phyloP scores from a whole-genome alignment of 2,888 invertebrate genomes.

The Aphodius sticticus region DNA sequence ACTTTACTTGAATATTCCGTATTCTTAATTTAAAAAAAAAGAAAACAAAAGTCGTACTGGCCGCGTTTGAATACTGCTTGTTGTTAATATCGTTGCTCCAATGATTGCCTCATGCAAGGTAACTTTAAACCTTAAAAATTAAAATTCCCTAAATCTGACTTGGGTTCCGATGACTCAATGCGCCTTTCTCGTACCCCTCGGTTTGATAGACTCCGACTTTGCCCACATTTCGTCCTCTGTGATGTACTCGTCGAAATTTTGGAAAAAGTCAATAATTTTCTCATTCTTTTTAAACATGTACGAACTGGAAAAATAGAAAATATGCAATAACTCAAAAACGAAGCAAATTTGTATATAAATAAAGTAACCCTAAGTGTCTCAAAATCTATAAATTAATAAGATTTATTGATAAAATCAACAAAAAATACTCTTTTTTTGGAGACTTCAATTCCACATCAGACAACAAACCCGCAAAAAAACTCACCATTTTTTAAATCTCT shows the following conservation, averaged over 20 bases:
- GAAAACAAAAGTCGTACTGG: not conserved
- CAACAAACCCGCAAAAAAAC: slow-evolving; percentile 48
- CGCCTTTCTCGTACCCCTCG: slow-evolving; percentile 72
- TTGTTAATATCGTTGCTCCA: not conserved
- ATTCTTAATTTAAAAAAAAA: slow-evolving; percentile 19
- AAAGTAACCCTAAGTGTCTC: not conserved
- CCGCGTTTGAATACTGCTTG: slow-evolving; percentile 18
- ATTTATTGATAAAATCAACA: not conserved
- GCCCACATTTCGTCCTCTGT: slow-evolving; percentile 99
- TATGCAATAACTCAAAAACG: not conserved
- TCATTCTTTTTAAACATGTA: slow-evolving; percentile 95
- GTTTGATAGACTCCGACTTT: slow-evolving; percentile 96
- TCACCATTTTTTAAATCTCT: slow-evolving; percentile 96
- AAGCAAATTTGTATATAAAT: not conserved
- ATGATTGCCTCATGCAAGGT: slow-evolving; percentile 4
- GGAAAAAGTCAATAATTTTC: slow-evolving; percentile 93
- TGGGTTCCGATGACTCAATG: slow-evolving; percentile 24
- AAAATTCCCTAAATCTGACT: slow-evolving; percentile 24
- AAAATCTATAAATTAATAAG: slow-evolving; percentile 8
- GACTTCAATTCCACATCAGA: not conserved
- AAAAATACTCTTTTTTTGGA: too few species aligned
- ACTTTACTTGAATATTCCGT: not conserved
- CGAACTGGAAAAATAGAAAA: slow-evolving; percentile 68
- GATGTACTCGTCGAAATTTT: slow-evolving; percentile 94
- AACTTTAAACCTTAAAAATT: slow-evolving; percentile 18